These are phyloP conservation scores for Diorhabda carinulata DNA, from an alignment of 1,140 invertebrate genomes.

Conservation along the genomic window DNA sequence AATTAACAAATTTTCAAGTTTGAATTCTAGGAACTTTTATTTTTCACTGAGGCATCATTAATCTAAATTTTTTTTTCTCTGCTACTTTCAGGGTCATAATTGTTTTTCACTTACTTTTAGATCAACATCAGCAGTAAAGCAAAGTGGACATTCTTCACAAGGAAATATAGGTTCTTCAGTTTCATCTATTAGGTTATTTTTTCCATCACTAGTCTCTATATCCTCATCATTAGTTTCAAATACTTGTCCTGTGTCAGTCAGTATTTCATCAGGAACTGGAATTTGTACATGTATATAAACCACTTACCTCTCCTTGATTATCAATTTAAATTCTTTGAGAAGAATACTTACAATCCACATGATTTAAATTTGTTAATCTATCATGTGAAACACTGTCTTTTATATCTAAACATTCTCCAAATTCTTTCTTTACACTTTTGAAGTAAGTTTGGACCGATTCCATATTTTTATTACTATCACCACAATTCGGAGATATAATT, in stretches of 20 bases:
- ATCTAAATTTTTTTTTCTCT: no score
- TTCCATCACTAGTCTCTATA: slow-evolving; percentile 7
- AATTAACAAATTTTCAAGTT: no score
- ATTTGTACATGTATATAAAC: no score
- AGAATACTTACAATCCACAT: neutral
- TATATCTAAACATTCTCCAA: neutral
- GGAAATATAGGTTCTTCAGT: slow-evolving; percentile 33
- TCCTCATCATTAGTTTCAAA: slow-evolving; percentile 2
- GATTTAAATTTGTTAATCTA: neutral
- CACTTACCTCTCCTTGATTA: no score
- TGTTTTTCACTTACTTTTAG: slow-evolving; percentile 24
- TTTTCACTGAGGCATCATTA: no score
- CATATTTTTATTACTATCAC: neutral
- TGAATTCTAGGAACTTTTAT: no score
- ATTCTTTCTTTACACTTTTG: neutral
- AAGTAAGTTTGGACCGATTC: neutral
- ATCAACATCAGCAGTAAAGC: slow-evolving; percentile 29
- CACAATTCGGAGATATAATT: neutral
- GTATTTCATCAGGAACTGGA: neutral
- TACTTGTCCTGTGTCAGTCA: neutral
- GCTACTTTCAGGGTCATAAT: no score
- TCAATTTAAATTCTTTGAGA: no score
- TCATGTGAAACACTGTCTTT: neutral
- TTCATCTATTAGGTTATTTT: slow-evolving; percentile 32
- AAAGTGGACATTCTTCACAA: slow-evolving; percentile 33